Evolutionary conservation across 2,888 invertebrate species (phyloP).

Genomic region (Drosophila infuscata): DNA sequence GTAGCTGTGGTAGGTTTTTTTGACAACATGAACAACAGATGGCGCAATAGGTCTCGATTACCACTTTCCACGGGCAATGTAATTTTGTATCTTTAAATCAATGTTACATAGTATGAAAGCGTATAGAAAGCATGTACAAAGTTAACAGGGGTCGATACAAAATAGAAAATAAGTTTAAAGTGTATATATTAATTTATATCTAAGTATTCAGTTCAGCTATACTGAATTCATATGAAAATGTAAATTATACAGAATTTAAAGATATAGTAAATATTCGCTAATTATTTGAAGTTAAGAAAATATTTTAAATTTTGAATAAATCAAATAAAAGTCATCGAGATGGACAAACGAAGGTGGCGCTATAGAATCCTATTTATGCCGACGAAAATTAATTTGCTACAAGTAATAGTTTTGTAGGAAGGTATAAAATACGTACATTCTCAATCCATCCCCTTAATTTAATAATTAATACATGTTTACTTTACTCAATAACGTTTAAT

Average conservation of each 20-base stretch:
- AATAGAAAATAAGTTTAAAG: neutral
- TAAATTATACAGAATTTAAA: neutral
- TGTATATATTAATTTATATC: neutral
- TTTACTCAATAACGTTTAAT: neutral
- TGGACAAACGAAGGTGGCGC: neutral
- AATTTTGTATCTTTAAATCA: neutral
- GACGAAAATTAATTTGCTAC: neutral
- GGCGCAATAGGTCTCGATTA: slow-evolving; percentile 9
- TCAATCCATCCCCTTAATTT: neutral
- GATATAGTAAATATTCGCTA: neutral
- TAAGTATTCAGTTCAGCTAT: too few species aligned
- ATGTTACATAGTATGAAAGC: neutral
- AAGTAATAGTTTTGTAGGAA: neutral
- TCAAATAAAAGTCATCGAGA: neutral
- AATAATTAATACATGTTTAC: neutral
- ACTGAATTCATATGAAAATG: neutral
- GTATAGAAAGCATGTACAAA: neutral
- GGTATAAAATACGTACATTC: neutral
- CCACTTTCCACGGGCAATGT: neutral
- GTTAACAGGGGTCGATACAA: neutral
- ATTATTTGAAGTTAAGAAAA: neutral
- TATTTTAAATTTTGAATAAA: neutral
- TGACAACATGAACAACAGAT: slow-evolving; percentile 9
- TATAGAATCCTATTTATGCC: neutral
- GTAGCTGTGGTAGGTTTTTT: neutral